Percentiles rank a stretch among this genome's conserved stretches.
phyloP scores from a whole-genome alignment of 2,797 vertebrate genomes.

The Platalea minor region DNA sequence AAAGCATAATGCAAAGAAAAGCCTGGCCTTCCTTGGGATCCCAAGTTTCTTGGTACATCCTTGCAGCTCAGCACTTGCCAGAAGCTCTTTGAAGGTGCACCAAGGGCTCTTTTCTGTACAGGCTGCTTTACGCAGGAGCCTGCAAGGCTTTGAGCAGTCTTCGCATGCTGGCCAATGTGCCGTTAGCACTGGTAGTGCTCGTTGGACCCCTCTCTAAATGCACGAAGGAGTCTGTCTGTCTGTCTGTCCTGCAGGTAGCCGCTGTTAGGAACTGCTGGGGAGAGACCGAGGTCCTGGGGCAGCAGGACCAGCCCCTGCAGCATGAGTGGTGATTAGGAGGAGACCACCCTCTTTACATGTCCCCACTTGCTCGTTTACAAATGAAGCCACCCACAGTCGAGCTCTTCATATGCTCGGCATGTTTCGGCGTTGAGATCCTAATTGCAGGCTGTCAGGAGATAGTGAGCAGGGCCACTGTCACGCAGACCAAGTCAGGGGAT shows the following conservation, averaged over 20 bases:
- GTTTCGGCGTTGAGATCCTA: neutral
- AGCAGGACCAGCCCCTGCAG: neutral
- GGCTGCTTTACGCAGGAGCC: rapidly evolving
- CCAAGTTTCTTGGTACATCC: neutral
- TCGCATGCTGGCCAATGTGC: rapidly evolving
- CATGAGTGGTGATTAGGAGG: neutral
- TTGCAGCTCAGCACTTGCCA: neutral
- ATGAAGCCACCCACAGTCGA: neutral
- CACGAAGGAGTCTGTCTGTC: neutral
- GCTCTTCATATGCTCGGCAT: neutral
- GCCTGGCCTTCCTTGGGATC: neutral
- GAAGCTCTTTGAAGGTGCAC: neutral
- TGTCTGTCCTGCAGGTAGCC: neutral
- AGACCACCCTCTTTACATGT: neutral
- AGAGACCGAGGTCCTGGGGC: neutral
- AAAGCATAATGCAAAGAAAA: neutral
- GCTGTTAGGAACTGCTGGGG: neutral
- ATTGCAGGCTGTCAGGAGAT: neutral
- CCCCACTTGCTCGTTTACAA: neutral
- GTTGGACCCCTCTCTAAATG: neutral
- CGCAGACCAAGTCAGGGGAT: neutral
- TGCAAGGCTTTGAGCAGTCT: neutral
- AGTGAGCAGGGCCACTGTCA: neutral
- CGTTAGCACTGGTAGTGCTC: neutral
- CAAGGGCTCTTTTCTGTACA: neutral